Evolutionary conservation across 2,888 invertebrate species (phyloP).

Genomic region (Machimus atricapillus): DNA sequence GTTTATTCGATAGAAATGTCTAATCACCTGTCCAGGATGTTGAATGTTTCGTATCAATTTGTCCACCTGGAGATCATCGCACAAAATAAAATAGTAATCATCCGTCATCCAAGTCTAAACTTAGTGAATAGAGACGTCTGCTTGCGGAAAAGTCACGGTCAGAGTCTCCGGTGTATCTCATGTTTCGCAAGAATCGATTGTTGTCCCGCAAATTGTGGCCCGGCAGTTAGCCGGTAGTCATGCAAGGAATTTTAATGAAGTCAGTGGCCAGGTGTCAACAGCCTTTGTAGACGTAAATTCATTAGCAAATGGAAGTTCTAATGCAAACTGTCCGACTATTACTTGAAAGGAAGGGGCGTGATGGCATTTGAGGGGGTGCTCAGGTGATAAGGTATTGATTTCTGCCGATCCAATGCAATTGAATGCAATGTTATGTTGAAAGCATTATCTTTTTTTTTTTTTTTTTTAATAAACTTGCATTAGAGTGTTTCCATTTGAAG

Average conservation of each 20-base stretch:
- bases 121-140: background rate
- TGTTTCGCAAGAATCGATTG: background rate
- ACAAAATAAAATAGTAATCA: background rate
- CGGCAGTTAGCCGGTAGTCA: background rate
- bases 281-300: background rate
- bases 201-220: background rate
- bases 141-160: background rate
- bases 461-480: too few relatives aligned
- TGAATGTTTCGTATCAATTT: background rate
- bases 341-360: background rate
- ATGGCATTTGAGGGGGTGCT: background rate
- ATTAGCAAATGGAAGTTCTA: background rate
- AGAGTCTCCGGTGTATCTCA: background rate
- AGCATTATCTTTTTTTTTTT: background rate
- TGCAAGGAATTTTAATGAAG: background rate
- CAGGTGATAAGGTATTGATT: background rate
- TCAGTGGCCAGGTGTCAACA: background rate
- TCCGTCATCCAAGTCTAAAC: background rate
- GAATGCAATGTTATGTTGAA: background rate
- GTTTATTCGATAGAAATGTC: background rate
- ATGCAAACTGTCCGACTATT: background rate
- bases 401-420: background rate
- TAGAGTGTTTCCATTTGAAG: background rate
- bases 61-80: background rate
- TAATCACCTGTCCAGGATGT: background rate